These are phyloP conservation scores for Oryzias curvinotus DNA, from an alignment of 2,113 vertebrate species.

Conservation along the genomic window DNA sequence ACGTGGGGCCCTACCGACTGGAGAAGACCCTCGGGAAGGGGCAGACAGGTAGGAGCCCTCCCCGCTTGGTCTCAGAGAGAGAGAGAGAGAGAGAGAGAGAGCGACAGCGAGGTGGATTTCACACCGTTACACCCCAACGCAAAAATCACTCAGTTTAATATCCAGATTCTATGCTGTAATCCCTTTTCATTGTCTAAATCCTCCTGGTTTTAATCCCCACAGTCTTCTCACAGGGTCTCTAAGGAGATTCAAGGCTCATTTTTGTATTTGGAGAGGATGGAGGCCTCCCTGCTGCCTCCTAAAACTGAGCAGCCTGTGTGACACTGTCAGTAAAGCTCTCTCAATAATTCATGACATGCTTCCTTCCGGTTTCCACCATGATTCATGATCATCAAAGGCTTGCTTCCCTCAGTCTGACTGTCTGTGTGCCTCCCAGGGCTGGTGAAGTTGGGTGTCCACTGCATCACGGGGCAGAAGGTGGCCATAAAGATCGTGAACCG, in stretches of 20 bases:
- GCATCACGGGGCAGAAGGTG: slow-evolving; percentile 95
- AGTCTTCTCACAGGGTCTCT: background rate
- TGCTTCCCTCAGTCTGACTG: slow-evolving; percentile 1
- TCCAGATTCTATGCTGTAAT: slow-evolving; percentile 15
- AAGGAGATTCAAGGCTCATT: background rate
- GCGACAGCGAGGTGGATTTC: slow-evolving; percentile 1
- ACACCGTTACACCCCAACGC: background rate
- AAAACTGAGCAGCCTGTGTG: slow-evolving; percentile 25
- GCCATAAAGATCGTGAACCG: slow-evolving; percentile 98
- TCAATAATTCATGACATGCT: slow-evolving; percentile 58
- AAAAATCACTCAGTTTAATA: slow-evolving; percentile 4
- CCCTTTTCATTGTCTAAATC: background rate
- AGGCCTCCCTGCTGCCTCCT: background rate
- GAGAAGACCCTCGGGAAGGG: slow-evolving; percentile 83
- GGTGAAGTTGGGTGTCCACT: slow-evolving; percentile 92
- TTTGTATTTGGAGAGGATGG: background rate
- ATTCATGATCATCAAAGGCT: slow-evolving; percentile 26
- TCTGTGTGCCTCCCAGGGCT: slow-evolving; percentile 75
- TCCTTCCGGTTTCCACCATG: slow-evolving; percentile 51
- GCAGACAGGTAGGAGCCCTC: slow-evolving; percentile 75
- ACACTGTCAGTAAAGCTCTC: slow-evolving; percentile 41
- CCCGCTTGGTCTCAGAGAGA: background rate
- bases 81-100: background rate
- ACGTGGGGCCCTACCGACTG: slow-evolving; percentile 81
- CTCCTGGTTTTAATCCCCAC: no score